Evolutionary conservation across 30 jellyfish, hydroid and myxozoan species (phyloP).

Genomic region (Mastigias papua): DNA sequence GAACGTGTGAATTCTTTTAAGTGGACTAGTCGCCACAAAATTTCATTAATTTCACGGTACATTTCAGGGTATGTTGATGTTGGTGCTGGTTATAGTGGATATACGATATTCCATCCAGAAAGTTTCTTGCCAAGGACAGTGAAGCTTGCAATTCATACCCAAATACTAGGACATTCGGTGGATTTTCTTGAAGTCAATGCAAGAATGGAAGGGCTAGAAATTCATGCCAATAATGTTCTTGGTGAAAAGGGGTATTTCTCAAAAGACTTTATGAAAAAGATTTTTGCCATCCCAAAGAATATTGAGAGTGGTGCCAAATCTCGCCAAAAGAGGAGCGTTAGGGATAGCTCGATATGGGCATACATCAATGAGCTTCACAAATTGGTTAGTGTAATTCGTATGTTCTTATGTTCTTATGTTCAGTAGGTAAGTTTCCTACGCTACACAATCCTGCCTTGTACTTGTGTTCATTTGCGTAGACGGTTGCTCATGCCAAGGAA

Average conservation of each 20-base stretch:
- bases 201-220: constrained; percentile 95
- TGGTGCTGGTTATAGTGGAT: constrained; percentile 87
- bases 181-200: constrained; percentile 79
- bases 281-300: constrained; percentile 76
- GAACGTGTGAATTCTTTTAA: too few species aligned
- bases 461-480: too few species aligned
- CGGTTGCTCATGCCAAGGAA: too few species aligned
- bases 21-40: neutral
- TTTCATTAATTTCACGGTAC: neutral
- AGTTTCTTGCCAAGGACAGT: constrained; percentile 90
- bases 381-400: constrained; percentile 13
- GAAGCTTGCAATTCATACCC: constrained; percentile 60
- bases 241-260: constrained; percentile 77
- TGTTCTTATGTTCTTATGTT: neutral
- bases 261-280: constrained; percentile 39
- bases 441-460: too few species aligned
- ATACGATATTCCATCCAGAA: constrained; percentile 91
- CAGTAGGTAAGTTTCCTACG: neutral
- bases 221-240: constrained; percentile 39
- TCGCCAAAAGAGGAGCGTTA: constrained; percentile 23
- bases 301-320: constrained; percentile 1
- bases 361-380: constrained; percentile 31
- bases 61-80: constrained; percentile 17
- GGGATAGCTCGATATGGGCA: constrained; percentile 3
- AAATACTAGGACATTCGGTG: constrained; percentile 86